Conservation (phyloP, 2,113 vertebrate genomes). For the Epinephelus fuscoguttatus region DNA sequence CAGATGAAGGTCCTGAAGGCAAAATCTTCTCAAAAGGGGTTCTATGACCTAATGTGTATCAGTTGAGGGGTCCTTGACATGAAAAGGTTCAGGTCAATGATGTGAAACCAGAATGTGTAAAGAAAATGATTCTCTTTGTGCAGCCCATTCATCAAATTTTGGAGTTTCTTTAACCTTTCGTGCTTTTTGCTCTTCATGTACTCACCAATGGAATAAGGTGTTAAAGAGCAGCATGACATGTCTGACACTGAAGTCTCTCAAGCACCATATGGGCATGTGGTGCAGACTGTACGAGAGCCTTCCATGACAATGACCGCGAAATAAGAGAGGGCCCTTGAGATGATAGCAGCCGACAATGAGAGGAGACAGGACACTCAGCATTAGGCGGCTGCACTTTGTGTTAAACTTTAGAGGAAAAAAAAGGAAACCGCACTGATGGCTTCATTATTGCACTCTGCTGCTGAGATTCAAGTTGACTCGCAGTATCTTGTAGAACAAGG, state of each 20-base stretch:
- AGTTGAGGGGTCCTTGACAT: no score
- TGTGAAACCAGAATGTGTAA: background rate
- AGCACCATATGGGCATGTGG: background rate
- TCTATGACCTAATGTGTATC: no score
- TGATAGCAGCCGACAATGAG: constrained; percentile 21
- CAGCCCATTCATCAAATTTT: background rate
- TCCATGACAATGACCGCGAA: background rate
- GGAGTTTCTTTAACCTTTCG: background rate
- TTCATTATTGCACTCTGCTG: constrained; percentile 13
- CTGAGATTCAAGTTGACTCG: constrained; percentile 25
- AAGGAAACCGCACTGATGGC: background rate
- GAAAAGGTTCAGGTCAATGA: no score
- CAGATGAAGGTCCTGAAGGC: no score
- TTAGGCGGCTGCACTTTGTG: constrained; percentile 2
- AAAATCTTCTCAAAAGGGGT: no score
- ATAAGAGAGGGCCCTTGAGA: constrained; percentile 12
- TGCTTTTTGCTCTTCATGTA: background rate
- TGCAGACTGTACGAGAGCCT: background rate
- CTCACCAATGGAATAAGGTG: background rate
- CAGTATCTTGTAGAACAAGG: background rate
- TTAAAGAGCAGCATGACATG: background rate
- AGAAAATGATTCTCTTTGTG: background rate
- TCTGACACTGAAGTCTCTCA: constrained; percentile 6
- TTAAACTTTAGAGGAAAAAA: background rate
- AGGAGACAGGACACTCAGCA: constrained; percentile 19